Percentiles rank a stretch among this genome's conserved stretches.
phyloP scores from a whole-genome alignment of 2,113 vertebrate genomes.

The Megalops atlanticus region DNA sequence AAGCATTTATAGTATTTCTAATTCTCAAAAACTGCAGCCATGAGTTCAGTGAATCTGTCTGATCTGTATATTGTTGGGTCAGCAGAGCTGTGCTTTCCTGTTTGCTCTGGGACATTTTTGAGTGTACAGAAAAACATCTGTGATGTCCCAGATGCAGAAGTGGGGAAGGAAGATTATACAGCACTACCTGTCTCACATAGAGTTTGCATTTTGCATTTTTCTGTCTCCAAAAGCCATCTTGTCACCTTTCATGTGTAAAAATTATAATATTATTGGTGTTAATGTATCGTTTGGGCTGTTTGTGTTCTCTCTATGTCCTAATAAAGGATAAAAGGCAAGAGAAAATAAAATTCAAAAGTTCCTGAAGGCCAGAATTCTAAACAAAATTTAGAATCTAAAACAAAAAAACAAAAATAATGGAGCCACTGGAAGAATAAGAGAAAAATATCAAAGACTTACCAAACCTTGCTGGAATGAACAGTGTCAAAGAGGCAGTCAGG shows the following conservation, averaged over 20 bases:
- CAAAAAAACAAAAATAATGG: too few species aligned
- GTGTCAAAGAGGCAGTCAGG: too few species aligned
- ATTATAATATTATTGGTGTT: conserved; percentile 50
- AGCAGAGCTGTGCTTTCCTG: conserved; percentile 50
- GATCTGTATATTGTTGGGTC: conserved; percentile 52
- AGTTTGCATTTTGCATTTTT: conserved; percentile 50
- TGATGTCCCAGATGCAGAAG: conserved; percentile 53
- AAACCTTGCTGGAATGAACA: too few species aligned
- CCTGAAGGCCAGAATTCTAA: too few species aligned
- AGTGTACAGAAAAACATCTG: conserved; percentile 37
- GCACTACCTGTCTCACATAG: conserved; percentile 41
- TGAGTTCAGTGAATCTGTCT: conserved; percentile 40
- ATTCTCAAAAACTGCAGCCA: too few species aligned
- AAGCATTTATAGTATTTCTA: too few species aligned
- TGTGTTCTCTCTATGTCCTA: neutral
- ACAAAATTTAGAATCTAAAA: too few species aligned
- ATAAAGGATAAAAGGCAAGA: too few species aligned
- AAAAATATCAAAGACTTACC: too few species aligned
- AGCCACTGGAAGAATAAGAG: too few species aligned
- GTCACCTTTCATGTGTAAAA: conserved; percentile 63
- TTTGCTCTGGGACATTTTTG: conserved; percentile 33
- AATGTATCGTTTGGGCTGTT: conserved; percentile 33
- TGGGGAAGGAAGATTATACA: conserved; percentile 40
- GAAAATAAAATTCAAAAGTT: too few species aligned
- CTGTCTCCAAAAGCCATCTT: conserved; percentile 54